phyloP scores from a whole-genome alignment of 53 echinoderm and acorn worm species.

The Hippasteria phrygiana region DNA sequence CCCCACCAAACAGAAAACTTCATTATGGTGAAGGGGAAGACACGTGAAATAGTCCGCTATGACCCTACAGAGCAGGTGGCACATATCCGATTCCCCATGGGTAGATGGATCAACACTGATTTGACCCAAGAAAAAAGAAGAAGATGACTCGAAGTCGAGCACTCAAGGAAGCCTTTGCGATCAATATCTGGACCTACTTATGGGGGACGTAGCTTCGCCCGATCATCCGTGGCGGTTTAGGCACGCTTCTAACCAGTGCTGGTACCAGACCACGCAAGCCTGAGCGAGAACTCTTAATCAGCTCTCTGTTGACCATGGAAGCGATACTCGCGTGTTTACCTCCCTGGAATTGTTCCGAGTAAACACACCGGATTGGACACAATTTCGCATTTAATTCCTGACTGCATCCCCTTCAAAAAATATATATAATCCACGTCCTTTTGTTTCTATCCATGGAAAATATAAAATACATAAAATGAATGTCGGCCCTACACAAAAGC shows the following conservation, averaged over 20 bases:
- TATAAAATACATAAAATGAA: too few relatives aligned
- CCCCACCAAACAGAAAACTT: slow-evolving; percentile 1
- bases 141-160: slow-evolving; percentile 39
- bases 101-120: slow-evolving; percentile 4
- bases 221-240: slow-evolving; percentile 8
- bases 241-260: not conserved
- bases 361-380: slow-evolving; percentile 12
- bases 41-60: not conserved
- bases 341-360: slow-evolving; percentile 1
- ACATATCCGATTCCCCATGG: not conserved
- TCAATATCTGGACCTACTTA: slow-evolving; percentile 37
- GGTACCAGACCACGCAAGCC: not conserved
- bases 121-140: not conserved
- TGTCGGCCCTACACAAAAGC: too few relatives aligned
- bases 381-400: not conserved
- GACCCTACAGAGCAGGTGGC: slow-evolving; percentile 1
- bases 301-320: slow-evolving; percentile 26
- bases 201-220: not conserved
- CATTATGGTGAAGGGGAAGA: not conserved
- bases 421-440: not conserved
- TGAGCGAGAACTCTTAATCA: not conserved
- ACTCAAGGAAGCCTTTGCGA: slow-evolving; percentile 43
- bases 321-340: slow-evolving; percentile 10
- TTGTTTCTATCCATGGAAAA: too few relatives aligned
- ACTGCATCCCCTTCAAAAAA: not conserved